Base-by-base conservation (phyloP, 2,797 vertebrate species). In the Jordanella pulchra region DNA sequence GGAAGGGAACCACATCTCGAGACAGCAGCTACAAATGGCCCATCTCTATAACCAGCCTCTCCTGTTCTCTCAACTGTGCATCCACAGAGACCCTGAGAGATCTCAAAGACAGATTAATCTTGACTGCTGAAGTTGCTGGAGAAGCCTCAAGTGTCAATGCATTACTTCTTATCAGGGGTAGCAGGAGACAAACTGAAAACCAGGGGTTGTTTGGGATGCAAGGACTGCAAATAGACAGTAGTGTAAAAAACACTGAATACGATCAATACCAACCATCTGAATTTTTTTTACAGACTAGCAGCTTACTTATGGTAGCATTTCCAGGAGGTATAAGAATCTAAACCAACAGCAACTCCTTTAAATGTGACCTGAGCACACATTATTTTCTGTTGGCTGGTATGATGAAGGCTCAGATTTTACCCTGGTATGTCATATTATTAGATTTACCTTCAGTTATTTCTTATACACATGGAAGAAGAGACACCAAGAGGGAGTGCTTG, bases 21-120 rank as follows among this genome's bases (percentile, higher is more conserved):
- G 87, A 89, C 80, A 70, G 81, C 85, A 23, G 70, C 87, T 78
- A 85, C 89, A 89, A 90, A 91, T 82, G 80, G 77, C 77, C 84
- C 72, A 35, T 88, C 83, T 86, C 81, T 80, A 44, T 72, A 78
- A 80, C 74, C 65, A 25, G 55, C 54, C 71, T 73, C 78, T 44
- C 66, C 65, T 32, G 35, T 44, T 76, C 83, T 76, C 81, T 84
- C 72, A 63, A 79, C 79, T 28, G 72, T 17, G 76, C 81, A 48
- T 84, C 82, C 84, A 67, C 75, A 15, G 85, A 80, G 88, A 88
- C 91, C 90, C 89, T 77, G 86, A 81, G 79, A 76, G 79, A 89
- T 87, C 78, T 84, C 88, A 81, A 81, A 89, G 80, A 87, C 80
- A 84, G 86, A 91, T 90, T 87, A 71, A 87, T 92, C 86, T 80